Evolutionary conservation across 2,113 vertebrate species (phyloP), one percentile per base, ranked within the genome.

Genomic region (Datnioides undecimradiatus): DNA sequence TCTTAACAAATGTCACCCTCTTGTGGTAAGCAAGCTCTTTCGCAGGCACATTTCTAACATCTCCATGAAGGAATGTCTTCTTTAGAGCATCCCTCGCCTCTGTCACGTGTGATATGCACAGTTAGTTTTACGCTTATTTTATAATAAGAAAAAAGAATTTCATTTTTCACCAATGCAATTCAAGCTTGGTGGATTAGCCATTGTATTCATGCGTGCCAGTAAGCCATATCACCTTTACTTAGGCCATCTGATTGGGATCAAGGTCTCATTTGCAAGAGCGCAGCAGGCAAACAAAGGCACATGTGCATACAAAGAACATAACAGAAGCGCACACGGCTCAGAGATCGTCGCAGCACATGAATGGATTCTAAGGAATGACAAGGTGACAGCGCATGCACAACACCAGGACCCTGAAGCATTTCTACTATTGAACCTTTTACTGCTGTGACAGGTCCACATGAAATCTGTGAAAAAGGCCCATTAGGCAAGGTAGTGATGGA

Each of bases 1-100:
- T 38, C 52, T 82, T 67, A 78, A 23, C 21, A 83, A 80, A 89
- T 41, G 60, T 8, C 68, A 1, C 88, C 87, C 79, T 85, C 91
- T 88, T 54, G 85, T 92, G 91, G 89, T 46, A 1, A 0, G 49
- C 2, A 1, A 21, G 40, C 17, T 29, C 17, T 45, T 34, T 54
- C 27, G 62, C 84, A 87, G 23, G 38, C 14, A 25, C 8, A 48
- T 51, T 25, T 66, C 27, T 2, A 10, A 36, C 4, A 38, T 38
- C 2, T 52, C 8, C 36, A 1, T 1, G 8, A 51, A 21, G 41
- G 16, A 62, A 48, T 12, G 23, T 66, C 41, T 48, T 38, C n/a
- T 29, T 57, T n/a, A 13, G 4, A 17, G 10, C 13, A 29, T 34
- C 16, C 23, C 8, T 38, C 12, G 49, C 59, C 27, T 69, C 1